Evolutionary conservation across 2,888 invertebrate species (phyloP).

Genomic region (Chydorus sphaericus): DNA sequence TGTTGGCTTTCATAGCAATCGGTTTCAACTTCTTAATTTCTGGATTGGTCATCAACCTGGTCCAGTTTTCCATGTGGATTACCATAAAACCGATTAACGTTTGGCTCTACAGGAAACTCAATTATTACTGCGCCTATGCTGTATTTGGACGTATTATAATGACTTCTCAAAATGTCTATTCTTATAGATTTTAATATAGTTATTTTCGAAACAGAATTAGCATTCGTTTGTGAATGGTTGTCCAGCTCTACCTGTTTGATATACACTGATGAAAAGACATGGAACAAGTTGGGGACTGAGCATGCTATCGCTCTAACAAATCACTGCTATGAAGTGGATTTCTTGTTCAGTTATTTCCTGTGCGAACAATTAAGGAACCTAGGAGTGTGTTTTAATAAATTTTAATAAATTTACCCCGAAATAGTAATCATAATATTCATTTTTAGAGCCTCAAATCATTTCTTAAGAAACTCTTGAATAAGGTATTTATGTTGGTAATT

Average conservation of each 20-base stretch:
- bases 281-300: slow-evolving; percentile 49
- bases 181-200: not conserved
- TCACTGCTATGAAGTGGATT: slow-evolving; percentile 89
- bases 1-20: not conserved
- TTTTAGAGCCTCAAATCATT: slow-evolving; percentile 83
- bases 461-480: slow-evolving; percentile 80
- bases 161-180: not conserved
- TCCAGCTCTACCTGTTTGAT: slow-evolving; percentile 54
- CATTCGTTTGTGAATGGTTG: slow-evolving; percentile 91
- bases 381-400: slow-evolving; percentile 46
- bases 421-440: slow-evolving; percentile 16
- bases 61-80: slow-evolving; percentile 64
- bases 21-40: slow-evolving; percentile 59
- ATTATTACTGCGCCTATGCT: slow-evolving; percentile 75
- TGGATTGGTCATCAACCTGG: slow-evolving; percentile 65
- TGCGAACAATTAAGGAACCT: slow-evolving; percentile 63
- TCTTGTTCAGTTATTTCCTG: slow-evolving; percentile 84
- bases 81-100: slow-evolving; percentile 65
- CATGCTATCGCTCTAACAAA: slow-evolving; percentile 85
- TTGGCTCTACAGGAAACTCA: slow-evolving; percentile 65
- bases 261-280: slow-evolving; percentile 52
- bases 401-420: not conserved
- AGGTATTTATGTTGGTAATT: slow-evolving; percentile 75
- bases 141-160: slow-evolving; percentile 74
- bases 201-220: slow-evolving; percentile 49